These are phyloP conservation scores for Thalassoma bifasciatum DNA, from an alignment of 2,113 vertebrate genomes.

Conservation along the genomic window DNA sequence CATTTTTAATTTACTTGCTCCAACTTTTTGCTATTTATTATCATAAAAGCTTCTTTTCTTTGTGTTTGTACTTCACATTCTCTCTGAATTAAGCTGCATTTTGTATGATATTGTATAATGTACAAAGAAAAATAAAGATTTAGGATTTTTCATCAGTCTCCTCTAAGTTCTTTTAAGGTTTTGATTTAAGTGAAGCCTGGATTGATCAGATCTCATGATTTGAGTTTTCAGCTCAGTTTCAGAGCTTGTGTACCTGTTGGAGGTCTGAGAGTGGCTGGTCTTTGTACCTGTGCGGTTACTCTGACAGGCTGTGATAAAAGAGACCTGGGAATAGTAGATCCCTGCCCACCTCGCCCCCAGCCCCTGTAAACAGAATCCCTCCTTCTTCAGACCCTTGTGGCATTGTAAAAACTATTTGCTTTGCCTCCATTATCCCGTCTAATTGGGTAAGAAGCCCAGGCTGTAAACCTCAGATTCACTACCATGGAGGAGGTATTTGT, in stretches of 20 bases:
- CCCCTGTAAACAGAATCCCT: slow-evolving; percentile 59
- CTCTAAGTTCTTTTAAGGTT: neutral
- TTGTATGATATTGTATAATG: slow-evolving; percentile 39
- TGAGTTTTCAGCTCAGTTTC: neutral
- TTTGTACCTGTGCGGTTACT: slow-evolving; percentile 38
- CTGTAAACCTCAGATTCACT: slow-evolving; percentile 72
- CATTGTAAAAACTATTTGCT: slow-evolving; percentile 77
- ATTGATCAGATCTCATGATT: too few species aligned
- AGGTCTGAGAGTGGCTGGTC: slow-evolving; percentile 6
- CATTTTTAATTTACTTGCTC: slow-evolving; percentile 28
- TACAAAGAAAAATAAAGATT: slow-evolving; percentile 61
- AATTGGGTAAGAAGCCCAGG: slow-evolving; percentile 71
- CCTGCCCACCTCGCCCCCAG: slow-evolving; percentile 30
- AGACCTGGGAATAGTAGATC: slow-evolving; percentile 58
- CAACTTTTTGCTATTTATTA: slow-evolving; percentile 72
- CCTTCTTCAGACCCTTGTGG: slow-evolving; percentile 69
- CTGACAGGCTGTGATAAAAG: slow-evolving; percentile 72
- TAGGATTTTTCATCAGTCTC: slow-evolving; percentile 32
- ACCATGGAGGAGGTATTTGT: slow-evolving; percentile 68
- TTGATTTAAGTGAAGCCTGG: neutral
- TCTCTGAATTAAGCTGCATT: slow-evolving; percentile 49
- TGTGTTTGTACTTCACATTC: slow-evolving; percentile 39
- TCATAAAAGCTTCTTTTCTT: slow-evolving; percentile 37
- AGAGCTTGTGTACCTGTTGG: neutral
- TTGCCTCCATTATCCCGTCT: slow-evolving; percentile 69